Evolutionary conservation across 2,113 vertebrate species (phyloP), one percentile per base, ranked within the genome.

Genomic region (Saiga tatarica): DNA sequence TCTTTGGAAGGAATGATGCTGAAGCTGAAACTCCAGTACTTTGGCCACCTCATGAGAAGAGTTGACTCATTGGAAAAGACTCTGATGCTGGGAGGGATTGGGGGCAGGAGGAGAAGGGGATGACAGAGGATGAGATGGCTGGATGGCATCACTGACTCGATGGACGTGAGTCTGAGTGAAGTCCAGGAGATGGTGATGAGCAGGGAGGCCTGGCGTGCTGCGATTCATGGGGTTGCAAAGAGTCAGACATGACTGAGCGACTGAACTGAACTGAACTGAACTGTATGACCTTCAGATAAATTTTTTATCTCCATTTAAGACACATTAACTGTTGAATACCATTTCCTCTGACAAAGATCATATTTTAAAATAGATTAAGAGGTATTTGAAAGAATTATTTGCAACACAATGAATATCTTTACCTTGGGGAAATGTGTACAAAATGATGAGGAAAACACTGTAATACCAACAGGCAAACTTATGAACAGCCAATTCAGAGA

Each of bases 301-400:
- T 74, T 39, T 33, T 96, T 93, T 53, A 39, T 45, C 57, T 87
- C 47, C 33, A 28, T 76, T 62, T 84, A 33, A 23, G 71, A 88
- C 8, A 82, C 6, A 33, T 82, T 82, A 82, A 47, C 33, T 82
- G 23, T 67, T 33, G 30, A 30, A 36, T 71, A 23, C 13, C 26
- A 50, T 26, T 21, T 93, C 12, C 36, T 95, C 30, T 71, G 30
- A 87, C 71, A 92, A 88, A 74, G 45, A n/a, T 26, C 3, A 30
- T 60, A 74, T 89, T 95, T 91, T 45, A 96, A 93, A 95, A 47
- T 23, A 88, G 19, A 87, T 50, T 19, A 89, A 89, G 95, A 59
- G 1, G 36, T 55, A 33, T 87, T 90, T 92, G 28, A 28, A 92
- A 87, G 33, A 94, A 62, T 79, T 91, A 42, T 67, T 90, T 86